Evolutionary conservation across 2,797 vertebrate genomes (phyloP).

Genomic region (Rhynchonycteris naso): DNA sequence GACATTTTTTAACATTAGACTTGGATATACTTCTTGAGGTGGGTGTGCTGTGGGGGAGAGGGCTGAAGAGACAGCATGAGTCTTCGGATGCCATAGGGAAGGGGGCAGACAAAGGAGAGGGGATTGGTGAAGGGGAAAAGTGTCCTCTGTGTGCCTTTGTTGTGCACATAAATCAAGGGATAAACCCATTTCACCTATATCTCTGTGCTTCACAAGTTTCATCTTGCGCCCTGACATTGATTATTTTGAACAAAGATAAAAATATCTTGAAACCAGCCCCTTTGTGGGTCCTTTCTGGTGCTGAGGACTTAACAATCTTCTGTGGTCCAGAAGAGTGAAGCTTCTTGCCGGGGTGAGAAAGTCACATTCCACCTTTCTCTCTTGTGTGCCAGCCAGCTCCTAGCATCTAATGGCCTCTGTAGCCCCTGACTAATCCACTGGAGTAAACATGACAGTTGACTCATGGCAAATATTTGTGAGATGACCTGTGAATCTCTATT

Average conservation of each 20-base stretch:
- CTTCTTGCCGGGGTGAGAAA: not conserved
- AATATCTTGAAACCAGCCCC: not conserved
- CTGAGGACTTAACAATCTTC: not conserved
- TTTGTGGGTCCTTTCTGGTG: not conserved
- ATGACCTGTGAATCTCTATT: not conserved
- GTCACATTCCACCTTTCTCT: not conserved
- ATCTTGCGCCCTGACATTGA: not conserved
- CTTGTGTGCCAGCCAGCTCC: not conserved
- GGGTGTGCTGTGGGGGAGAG: not conserved
- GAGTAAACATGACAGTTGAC: not conserved
- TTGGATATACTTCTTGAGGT: not conserved
- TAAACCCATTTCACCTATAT: fast-evolving
- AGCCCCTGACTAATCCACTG: not conserved
- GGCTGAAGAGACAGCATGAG: not conserved
- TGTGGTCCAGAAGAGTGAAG: not conserved
- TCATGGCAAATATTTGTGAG: not conserved
- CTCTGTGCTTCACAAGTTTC: not conserved
- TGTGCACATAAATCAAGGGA: not conserved
- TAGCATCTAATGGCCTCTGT: not conserved
- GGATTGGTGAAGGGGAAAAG: not conserved
- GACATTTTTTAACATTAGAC: not conserved
- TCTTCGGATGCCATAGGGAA: not conserved
- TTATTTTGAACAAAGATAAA: conserved; percentile 39
- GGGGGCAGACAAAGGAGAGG: not conserved
- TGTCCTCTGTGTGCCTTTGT: not conserved